Conservation (phyloP, 2,113 vertebrate species). For the Vidua chalybeata region DNA sequence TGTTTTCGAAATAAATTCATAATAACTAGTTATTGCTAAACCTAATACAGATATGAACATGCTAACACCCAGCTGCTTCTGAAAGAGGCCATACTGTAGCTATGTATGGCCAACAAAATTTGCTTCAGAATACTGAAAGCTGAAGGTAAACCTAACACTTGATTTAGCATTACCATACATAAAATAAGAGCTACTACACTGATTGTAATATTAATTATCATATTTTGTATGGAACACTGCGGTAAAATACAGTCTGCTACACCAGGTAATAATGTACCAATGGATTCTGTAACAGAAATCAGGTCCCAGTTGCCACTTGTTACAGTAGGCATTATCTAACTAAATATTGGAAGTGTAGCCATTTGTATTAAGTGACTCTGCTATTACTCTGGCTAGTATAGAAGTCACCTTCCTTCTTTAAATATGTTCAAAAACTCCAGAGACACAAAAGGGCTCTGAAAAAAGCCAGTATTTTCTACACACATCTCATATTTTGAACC, state of each 20-base stretch:
- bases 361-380: not conserved
- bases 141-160: not conserved
- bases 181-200: not conserved
- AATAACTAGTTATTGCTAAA: not conserved
- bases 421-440: not conserved
- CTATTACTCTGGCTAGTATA: not conserved
- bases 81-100: not conserved
- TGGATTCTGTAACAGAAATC: not conserved
- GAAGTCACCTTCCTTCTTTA: not conserved
- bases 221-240: not conserved
- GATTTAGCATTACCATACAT: not conserved
- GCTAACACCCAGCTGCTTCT: not conserved
- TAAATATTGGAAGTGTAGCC: not conserved
- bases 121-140: not conserved
- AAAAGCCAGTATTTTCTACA: not conserved
- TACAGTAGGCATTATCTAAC: not conserved
- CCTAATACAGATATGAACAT: not conserved
- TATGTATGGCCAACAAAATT: not conserved
- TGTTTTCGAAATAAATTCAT: not conserved
- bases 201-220: not conserved
- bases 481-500: accelerated
- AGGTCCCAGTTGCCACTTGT: not conserved
- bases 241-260: not conserved
- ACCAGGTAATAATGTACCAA: not conserved
- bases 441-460: not conserved